phyloP scores from a whole-genome alignment of 2,888 invertebrate species.

The Blomia tropicalis region DNA sequence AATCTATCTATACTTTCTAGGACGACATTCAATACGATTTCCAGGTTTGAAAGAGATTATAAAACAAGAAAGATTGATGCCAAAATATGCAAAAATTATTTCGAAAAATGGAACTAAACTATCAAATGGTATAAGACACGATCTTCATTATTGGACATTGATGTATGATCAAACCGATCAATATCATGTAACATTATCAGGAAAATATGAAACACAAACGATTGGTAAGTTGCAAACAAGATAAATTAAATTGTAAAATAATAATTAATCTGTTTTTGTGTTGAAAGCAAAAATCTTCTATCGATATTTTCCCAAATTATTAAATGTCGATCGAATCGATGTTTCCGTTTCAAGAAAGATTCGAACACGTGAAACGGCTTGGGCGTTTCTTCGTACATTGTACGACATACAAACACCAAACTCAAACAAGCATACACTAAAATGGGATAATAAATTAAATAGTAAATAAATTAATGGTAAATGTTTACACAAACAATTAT shows the following conservation, averaged over 20 bases:
- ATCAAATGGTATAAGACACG: too few species aligned
- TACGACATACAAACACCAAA: not conserved
- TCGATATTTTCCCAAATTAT: constrained; percentile 30
- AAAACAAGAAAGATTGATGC: constrained; percentile 20
- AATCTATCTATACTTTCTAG: constrained; percentile 27
- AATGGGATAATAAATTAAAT: not conserved
- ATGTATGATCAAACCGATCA: constrained; percentile 32
- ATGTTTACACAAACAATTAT: not conserved
- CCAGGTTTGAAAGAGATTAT: constrained; percentile 28
- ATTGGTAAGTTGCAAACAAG: constrained; percentile 23
- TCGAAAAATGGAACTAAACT: too few species aligned
- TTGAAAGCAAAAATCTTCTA: constrained; percentile 32
- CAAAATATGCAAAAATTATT: not conserved
- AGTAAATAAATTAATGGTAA: not conserved
- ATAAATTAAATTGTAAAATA: not conserved
- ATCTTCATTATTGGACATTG: too few species aligned
- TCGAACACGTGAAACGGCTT: constrained; percentile 34
- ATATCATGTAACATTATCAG: constrained; percentile 29
- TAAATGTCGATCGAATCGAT: constrained; percentile 30
- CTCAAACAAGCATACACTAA: not conserved
- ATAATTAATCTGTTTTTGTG: not conserved
- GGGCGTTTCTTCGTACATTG: constrained; percentile 31
- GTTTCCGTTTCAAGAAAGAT: constrained; percentile 33
- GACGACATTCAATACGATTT: constrained; percentile 30
- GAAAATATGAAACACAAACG: constrained; percentile 23